A percentile compares a stretch with the other conserved stretches of the same genome.
Conservation (phyloP, 1,140 invertebrate genomes). For the Trachymyrmex cornetzi region DNA sequence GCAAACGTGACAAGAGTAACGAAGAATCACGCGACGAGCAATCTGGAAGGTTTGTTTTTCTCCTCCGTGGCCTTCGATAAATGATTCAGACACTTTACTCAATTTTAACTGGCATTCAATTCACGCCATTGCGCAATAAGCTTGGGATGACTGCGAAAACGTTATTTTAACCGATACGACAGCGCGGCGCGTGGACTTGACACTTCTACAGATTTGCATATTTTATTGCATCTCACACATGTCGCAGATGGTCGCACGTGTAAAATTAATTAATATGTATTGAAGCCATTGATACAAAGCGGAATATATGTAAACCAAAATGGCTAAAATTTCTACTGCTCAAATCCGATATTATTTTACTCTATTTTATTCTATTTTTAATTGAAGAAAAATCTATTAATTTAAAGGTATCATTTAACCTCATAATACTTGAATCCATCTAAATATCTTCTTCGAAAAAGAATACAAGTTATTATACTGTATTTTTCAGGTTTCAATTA, state of each 20-base stretch:
- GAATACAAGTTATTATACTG: background rate
- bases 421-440: background rate
- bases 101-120: conserved; percentile 50
- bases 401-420: background rate
- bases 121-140: conserved; percentile 46
- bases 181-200: conserved; percentile 5
- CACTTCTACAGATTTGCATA: conserved; percentile 46
- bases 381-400: background rate
- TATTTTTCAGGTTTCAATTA: background rate
- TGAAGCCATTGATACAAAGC: background rate
- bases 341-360: background rate
- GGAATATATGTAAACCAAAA: background rate
- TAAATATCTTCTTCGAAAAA: background rate
- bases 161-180: conserved; percentile 30
- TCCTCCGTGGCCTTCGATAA: conserved; percentile 58
- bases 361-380: background rate
- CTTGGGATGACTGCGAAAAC: background rate
- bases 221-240: background rate
- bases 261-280: conserved; percentile 38
- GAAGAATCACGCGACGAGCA: conserved; percentile 21
- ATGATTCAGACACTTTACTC: conserved; percentile 59
- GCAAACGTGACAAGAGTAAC: conserved; percentile 36
- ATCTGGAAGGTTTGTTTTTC: conserved; percentile 60
- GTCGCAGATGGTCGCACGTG: conserved; percentile 3
- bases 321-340: background rate